A percentile compares a stretch with the other conserved stretches of the same genome.
Conservation (phyloP, 1,140 invertebrate genomes). For the Hyphantria cunea region DNA sequence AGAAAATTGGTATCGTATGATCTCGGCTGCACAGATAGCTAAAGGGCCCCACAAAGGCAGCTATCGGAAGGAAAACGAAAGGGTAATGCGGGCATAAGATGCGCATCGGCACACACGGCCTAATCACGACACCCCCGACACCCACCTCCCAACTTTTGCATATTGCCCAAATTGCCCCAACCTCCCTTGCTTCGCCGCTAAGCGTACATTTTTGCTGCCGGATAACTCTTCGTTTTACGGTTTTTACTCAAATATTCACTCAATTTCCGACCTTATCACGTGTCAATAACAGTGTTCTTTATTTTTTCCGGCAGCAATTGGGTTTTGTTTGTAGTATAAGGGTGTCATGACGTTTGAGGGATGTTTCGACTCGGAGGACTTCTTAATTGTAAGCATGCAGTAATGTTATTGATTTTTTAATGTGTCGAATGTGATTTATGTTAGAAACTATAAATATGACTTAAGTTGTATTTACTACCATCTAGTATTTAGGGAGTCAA, state of each 20-base stretch:
- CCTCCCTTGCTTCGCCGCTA: constrained; percentile 30
- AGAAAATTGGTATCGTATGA: constrained; percentile 71
- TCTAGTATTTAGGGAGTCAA: too few species aligned
- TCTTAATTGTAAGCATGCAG: constrained; percentile 74
- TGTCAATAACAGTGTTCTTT: constrained; percentile 15
- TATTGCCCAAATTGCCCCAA: constrained; percentile 75
- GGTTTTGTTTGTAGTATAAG: constrained; percentile 44
- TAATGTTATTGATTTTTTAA: constrained; percentile 77
- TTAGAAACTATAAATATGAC: too few species aligned
- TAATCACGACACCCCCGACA: constrained; percentile 62
- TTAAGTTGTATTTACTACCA: too few species aligned
- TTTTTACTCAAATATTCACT: constrained; percentile 33
- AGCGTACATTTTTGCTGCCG: constrained; percentile 43
- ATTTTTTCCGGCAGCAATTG: constrained; percentile 21
- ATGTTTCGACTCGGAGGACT: constrained; percentile 46
- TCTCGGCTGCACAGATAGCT: constrained; percentile 63
- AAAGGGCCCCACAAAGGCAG: constrained; percentile 70
- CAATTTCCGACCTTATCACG: constrained; percentile 26
- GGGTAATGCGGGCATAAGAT: constrained; percentile 80
- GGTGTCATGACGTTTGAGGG: constrained; percentile 75
- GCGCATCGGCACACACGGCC: constrained; percentile 79
- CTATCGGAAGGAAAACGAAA: constrained; percentile 80
- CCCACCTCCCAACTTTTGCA: constrained; percentile 72
- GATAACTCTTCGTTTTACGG: constrained; percentile 29
- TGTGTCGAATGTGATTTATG: too few species aligned